Evolutionary conservation across 2,888 invertebrate genomes (phyloP).

Genomic region (Aethes cnicana): DNA sequence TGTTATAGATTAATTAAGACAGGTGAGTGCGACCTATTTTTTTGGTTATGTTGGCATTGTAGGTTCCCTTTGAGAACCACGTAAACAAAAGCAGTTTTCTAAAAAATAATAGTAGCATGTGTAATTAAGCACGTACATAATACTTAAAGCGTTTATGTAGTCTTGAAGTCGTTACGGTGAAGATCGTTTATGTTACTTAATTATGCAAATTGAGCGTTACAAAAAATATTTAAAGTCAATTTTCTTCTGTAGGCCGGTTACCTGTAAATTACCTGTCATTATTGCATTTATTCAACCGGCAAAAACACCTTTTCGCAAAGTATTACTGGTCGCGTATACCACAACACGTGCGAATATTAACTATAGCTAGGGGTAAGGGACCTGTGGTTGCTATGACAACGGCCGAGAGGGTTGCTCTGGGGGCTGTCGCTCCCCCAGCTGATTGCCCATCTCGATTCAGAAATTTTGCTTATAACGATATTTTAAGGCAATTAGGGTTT

Average conservation of each 20-base stretch:
- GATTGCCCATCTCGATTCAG: slow-evolving; percentile 55
- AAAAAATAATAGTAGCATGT: too few species aligned
- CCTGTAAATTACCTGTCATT: slow-evolving; percentile 8
- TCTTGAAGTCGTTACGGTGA: too few species aligned
- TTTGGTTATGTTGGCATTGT: slow-evolving; percentile 47
- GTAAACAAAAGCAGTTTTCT: slow-evolving; percentile 22
- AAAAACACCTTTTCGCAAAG: slow-evolving; percentile 18
- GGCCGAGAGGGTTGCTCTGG: slow-evolving; percentile 61
- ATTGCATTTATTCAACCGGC: background rate
- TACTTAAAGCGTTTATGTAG: background rate
- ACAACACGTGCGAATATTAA: slow-evolving; percentile 20
- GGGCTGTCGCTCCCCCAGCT: slow-evolving; percentile 50
- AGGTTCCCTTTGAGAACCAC: slow-evolving; percentile 40
- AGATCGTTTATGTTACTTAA: too few species aligned
- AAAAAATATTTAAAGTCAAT: background rate
- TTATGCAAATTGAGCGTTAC: background rate
- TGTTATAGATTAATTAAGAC: slow-evolving; percentile 51
- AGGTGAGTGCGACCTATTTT: slow-evolving; percentile 53
- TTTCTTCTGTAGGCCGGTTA: background rate
- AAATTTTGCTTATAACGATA: slow-evolving; percentile 46
- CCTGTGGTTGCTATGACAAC: slow-evolving; percentile 71
- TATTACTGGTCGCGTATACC: slow-evolving; percentile 3
- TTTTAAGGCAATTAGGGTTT: slow-evolving; percentile 19
- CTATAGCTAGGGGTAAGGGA: slow-evolving; percentile 56
- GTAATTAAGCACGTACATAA: background rate